phyloP scores from a whole-genome alignment of 2,888 invertebrate genomes.

The Odontocerum albicorne region DNA sequence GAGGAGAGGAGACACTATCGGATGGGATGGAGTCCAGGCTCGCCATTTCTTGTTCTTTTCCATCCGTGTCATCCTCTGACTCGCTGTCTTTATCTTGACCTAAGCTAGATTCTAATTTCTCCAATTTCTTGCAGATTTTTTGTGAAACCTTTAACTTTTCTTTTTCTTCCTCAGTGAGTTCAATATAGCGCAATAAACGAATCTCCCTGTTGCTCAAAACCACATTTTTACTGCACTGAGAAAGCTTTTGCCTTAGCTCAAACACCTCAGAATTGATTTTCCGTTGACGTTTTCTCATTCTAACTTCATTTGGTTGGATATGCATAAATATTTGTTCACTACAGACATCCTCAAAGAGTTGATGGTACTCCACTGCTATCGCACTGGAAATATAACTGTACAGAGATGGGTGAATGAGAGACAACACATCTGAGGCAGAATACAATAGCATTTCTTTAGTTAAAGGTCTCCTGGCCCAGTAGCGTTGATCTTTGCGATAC shows the following conservation, averaged over 20 bases:
- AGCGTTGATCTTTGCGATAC: constrained; percentile 81
- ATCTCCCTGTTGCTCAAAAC: constrained; percentile 92
- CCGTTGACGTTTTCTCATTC: constrained; percentile 83
- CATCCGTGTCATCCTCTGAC: constrained; percentile 71
- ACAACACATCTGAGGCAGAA: constrained; percentile 86
- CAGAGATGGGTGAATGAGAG: constrained; percentile 83
- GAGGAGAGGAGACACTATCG: constrained; percentile 74
- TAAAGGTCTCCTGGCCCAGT: constrained; percentile 87
- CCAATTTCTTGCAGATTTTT: constrained; percentile 90
- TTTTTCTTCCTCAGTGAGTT: constrained; percentile 89
- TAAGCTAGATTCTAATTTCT: constrained; percentile 81
- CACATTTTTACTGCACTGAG: constrained; percentile 80
- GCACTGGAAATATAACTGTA: constrained; percentile 69
- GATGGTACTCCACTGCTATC: constrained; percentile 70
- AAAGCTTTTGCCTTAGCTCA: constrained; percentile 81
- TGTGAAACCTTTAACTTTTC: constrained; percentile 88
- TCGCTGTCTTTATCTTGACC: constrained; percentile 79
- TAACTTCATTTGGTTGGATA: constrained; percentile 83
- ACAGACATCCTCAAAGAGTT: constrained; percentile 79
- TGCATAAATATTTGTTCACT: constrained; percentile 86
- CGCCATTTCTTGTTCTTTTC: constrained; percentile 76
- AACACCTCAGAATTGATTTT: constrained; percentile 89
- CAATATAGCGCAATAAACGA: constrained; percentile 82
- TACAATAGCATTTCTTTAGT: constrained; percentile 90
- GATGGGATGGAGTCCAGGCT: constrained; percentile 80